Conservation (phyloP, 2,888 invertebrate species). For the Leptothorax acervorum region DNA sequence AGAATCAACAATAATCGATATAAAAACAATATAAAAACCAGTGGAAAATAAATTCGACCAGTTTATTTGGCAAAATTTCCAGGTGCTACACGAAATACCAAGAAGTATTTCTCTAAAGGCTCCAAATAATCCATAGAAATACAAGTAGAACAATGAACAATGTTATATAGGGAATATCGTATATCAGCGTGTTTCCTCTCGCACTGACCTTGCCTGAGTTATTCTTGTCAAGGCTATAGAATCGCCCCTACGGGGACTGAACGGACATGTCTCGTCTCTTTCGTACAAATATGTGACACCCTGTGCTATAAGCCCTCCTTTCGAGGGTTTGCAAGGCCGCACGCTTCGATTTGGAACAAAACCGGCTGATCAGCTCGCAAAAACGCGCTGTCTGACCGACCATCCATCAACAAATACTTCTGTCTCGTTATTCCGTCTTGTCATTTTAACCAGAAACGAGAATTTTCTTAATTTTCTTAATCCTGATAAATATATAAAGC, state of each 20-base stretch:
- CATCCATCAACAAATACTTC: slow-evolving; percentile 22
- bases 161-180: slow-evolving; percentile 68
- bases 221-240: slow-evolving; percentile 71
- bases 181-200: slow-evolving; percentile 68
- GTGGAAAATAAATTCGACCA: neutral
- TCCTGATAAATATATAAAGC: neutral
- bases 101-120: slow-evolving; percentile 43
- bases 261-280: slow-evolving; percentile 38
- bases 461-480: slow-evolving; percentile 12
- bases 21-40: neutral
- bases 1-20: neutral
- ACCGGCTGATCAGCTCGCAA: slow-evolving; percentile 26
- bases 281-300: slow-evolving; percentile 31
- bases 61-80: neutral
- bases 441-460: slow-evolving; percentile 5
- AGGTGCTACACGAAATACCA: neutral
- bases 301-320: slow-evolving; percentile 3
- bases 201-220: slow-evolving; percentile 68
- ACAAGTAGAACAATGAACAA: slow-evolving; percentile 64
- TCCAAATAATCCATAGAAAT: slow-evolving; percentile 67
- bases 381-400: slow-evolving; percentile 12
- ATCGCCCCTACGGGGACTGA: slow-evolving; percentile 48
- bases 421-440: neutral
- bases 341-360: slow-evolving; percentile 50
- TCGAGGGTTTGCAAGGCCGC: slow-evolving; percentile 50